Evolutionary conservation across 2,888 invertebrate species (phyloP), one percentile per base, ranked within the genome.

Genomic region (Tipula helvola): DNA sequence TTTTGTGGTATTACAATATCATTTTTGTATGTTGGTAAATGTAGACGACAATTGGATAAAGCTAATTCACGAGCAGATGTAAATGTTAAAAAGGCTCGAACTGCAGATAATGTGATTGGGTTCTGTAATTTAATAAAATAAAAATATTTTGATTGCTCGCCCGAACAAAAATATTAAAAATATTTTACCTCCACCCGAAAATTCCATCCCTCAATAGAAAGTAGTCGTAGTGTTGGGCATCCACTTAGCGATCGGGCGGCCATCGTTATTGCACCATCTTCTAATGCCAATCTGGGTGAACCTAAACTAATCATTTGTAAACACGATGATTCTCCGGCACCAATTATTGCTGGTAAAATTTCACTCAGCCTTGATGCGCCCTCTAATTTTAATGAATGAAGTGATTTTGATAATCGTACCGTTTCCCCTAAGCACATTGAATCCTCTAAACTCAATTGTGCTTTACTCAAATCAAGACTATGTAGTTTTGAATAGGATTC

Each of bases 161-260:
- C 39, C 36, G 28, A 83, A 39, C 86, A 44, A 5, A 36, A 12
- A 13, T 39, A 86, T n/a, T n/a, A 47, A 18, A 28, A 39, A 71
- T 57, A n/a, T n/a, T 42, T 36, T 88, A 93, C 93, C 91, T 93
- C 93, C 88, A 93, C 91, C 88, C 93, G 91, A 88, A 93, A 93
- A 83, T 92, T 93, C 93, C 93, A 93, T 87, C 93, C 93, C 88
- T 93, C 93, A 87, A 93, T 90, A 88, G 92, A 92, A 86, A 93
- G 91, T 28, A 93, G 90, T 71, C 92, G 90, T 3, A 93, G 90
- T 4, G 92, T 92, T 12, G 92, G 92, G 86, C 92, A 92, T 88
- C 91, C 92, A 12, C 89, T 89, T 83, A 90, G 87, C 5, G 90
- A 88, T 87, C 90, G 88, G 1, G 90, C 89, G 47, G 89, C 89